Evolutionary conservation across 2,888 invertebrate species (phyloP), one percentile per base, ranked within the genome.

Genomic region (Lasioglossum malachurum): DNA sequence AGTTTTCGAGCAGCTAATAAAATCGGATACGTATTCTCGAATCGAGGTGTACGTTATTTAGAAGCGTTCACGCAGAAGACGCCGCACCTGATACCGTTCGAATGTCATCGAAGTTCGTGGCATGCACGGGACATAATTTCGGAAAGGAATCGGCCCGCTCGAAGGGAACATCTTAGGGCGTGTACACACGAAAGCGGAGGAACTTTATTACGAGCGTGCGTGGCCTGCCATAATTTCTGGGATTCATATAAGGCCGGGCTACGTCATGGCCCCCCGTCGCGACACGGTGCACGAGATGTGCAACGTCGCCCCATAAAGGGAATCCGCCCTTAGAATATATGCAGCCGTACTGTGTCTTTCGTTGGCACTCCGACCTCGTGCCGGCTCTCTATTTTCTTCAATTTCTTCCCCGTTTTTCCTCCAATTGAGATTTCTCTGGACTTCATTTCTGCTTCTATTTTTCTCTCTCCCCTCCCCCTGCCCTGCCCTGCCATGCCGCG

Each of bases 221-320:
- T 82, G 86, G 87, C 83, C 82, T 89, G 84, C 91, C 92, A 92
- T 92, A 92, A 93, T 93, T 93, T 92, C 91, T 88, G 86, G 92
- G 92, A 92, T 92, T 91, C 91, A 87, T 91, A 88, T 88, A 90
- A 90, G 89, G 80, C 83, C 69, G 57, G 83, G 75, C 78, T 80
- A 80, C 81, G 90, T 90, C 87, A 87, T 87, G 75, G 44, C 84
- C 82, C 84, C 80, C 82, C 46, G 81, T 77, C 44, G 83, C 71
- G 83, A 72, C 74, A 67, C 27, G 60, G 69, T 75, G 73, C 78
- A 78, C 74, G 44, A 78, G 85, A 88, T n/a, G 31, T 82, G 79
- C 84, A 75, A 4, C 46, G 74, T 80, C 80, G 75, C 71, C 89
- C 86, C 81, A 84, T 88, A 87, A 88, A 88, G 78, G 86, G 88